Conservation (phyloP, 2,888 invertebrate genomes). For the Ophion ellenae region DNA sequence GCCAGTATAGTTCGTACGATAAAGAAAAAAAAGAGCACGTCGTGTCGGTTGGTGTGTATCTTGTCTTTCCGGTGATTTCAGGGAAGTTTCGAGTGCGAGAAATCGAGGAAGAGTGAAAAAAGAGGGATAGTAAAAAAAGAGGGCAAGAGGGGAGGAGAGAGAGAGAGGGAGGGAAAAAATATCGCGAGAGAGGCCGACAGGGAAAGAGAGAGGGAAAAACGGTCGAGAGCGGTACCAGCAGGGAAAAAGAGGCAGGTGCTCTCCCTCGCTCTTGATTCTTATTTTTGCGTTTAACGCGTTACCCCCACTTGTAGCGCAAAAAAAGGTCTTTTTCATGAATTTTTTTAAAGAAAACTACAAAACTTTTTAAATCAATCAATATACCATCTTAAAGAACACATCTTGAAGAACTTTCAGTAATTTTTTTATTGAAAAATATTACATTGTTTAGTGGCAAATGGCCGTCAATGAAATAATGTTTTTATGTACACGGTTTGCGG, state of each 20-base stretch:
- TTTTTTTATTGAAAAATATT: too few relatives aligned
- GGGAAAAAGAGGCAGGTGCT: neutral
- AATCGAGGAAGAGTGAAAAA: neutral
- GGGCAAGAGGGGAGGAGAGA: neutral
- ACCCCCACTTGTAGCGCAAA: too few relatives aligned
- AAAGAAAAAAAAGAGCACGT: neutral
- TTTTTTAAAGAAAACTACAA: too few relatives aligned
- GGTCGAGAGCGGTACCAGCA: neutral
- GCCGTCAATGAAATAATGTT: too few relatives aligned
- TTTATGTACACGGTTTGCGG: too few relatives aligned
- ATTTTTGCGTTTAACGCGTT: too few relatives aligned
- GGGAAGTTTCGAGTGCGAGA: slow-evolving; percentile 8
- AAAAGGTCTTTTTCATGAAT: too few relatives aligned
- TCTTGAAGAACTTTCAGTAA: too few relatives aligned
- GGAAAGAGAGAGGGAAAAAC: slow-evolving; percentile 1
- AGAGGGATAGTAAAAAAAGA: neutral
- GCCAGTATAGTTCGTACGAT: neutral
- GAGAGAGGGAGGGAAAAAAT: neutral
- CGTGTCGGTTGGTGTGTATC: neutral
- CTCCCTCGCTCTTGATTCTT: too few relatives aligned
- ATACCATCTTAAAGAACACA: too few relatives aligned
- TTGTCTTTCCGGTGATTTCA: slow-evolving; percentile 30
- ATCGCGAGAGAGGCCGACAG: neutral
- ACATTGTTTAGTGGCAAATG: too few relatives aligned
- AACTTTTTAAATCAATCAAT: too few relatives aligned